Base-by-base conservation (phyloP, 2,888 invertebrate species). In the Lasiommata megera region DNA sequence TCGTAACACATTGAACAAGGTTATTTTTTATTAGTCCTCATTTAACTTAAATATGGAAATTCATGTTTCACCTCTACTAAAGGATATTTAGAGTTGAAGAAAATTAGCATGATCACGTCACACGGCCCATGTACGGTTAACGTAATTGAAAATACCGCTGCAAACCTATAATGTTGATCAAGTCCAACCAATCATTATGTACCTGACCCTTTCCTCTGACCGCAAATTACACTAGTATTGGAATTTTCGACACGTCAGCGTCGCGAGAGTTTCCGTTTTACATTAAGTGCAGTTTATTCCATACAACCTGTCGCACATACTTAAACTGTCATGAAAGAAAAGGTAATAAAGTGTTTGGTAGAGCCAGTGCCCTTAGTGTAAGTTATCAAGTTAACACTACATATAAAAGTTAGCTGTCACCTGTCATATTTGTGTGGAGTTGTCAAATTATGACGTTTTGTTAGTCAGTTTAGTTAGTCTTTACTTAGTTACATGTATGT, bases 141-240 rank as follows among this genome's bases (percentile, higher is more conserved):
- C 7, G 34, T 61, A 56, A 61, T 61, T 61, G 61, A 61, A 58
- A 61, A 50, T 41, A 14, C 12, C 58, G 17, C 34, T 40, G 46
- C 50, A 51, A 50, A 37, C 44, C 36, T 55, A 44, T 58, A 61
- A 61, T 59, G 50, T 46, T 50, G 16, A 36, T 56, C 51, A n/a
- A 23, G 34, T 40, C 23, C 56, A 58, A 53, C 53, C 57, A 41
- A 54, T 61, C 53, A 61, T 58, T 61, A 59, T 3, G 34, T 11
- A 11, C 40, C 43, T 36, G 50, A 44, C 50, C 34, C 44, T 40
- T 52, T 31, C 14, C 38, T 47, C 38, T 28, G 38, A 56, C 52
- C 50, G 59, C 36, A 52, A 50, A 58, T 58, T 58, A 50, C 54
- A 29, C 31, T 57, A 54, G 8, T 31, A 57, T 44, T 40, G 46